These are phyloP conservation scores for Cephus cinctus DNA, from an alignment of 1,140 invertebrate species.

Conservation along the genomic window DNA sequence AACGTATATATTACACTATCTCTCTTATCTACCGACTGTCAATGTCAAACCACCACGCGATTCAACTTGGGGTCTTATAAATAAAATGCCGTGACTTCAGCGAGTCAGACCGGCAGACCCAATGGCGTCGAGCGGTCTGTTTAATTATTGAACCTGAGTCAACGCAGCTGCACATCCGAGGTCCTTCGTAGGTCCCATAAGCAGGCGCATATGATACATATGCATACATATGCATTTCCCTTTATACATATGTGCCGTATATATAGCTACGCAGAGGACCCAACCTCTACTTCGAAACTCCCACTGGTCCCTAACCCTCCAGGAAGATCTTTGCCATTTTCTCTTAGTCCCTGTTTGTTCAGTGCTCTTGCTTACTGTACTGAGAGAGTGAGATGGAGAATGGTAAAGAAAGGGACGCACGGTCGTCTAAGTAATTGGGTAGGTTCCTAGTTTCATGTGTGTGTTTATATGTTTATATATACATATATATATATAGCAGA, in stretches of 20 bases:
- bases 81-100: too few species aligned
- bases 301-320: not conserved
- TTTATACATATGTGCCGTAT: not conserved
- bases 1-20: too few species aligned
- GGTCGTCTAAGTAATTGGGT: constrained; percentile 36
- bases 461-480: not conserved
- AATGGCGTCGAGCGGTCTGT: constrained; percentile 20
- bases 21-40: too few species aligned
- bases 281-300: too few species aligned
- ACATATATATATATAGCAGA: not conserved
- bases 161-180: constrained; percentile 22
- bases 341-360: too few species aligned
- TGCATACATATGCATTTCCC: too few species aligned
- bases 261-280: not conserved
- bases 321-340: too few species aligned
- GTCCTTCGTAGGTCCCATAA: too few species aligned
- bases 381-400: constrained; percentile 13
- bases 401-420: constrained; percentile 6
- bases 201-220: too few species aligned
- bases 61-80: too few species aligned
- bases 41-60: too few species aligned
- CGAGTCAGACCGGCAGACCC: constrained; percentile 18
- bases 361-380: too few species aligned
- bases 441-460: constrained; percentile 9
- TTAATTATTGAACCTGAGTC: constrained; percentile 36